Conservation (phyloP, 2,113 vertebrate genomes). For the Silurus glanis region DNA sequence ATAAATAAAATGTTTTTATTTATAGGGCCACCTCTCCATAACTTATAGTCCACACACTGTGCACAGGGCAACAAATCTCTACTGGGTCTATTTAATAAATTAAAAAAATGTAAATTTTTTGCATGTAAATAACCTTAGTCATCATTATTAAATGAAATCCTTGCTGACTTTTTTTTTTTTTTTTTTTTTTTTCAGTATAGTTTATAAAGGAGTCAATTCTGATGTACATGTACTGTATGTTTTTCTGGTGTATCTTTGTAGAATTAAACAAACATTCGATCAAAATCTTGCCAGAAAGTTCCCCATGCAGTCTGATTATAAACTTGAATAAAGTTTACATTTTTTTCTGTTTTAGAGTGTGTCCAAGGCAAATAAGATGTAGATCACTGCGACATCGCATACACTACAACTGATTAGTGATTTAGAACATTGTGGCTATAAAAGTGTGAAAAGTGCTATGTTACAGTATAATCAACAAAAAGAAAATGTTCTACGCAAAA, state of each 20-base stretch:
- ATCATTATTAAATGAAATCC: no score
- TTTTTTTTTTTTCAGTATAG: no score
- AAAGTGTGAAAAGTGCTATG: background rate
- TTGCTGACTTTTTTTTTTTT: no score
- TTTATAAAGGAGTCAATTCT: background rate
- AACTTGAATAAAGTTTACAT: background rate
- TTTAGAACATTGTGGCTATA: background rate
- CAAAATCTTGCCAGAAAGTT: background rate
- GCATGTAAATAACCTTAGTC: no score
- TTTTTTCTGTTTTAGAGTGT: background rate
- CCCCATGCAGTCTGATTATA: background rate
- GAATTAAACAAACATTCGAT: background rate
- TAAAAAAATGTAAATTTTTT: no score
- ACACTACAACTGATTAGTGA: background rate
- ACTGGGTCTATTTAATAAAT: background rate
- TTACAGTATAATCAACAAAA: no score
- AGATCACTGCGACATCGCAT: background rate
- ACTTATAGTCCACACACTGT: background rate
- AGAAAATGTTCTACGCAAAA: background rate
- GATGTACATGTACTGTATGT: background rate
- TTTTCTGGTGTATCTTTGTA: no score
- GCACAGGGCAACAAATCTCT: background rate
- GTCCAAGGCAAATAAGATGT: background rate
- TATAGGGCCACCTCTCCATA: background rate
- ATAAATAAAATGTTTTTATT: no score